Evolutionary conservation across 1,140 invertebrate species (phyloP).

Genomic region (Sitophilus oryzae): DNA sequence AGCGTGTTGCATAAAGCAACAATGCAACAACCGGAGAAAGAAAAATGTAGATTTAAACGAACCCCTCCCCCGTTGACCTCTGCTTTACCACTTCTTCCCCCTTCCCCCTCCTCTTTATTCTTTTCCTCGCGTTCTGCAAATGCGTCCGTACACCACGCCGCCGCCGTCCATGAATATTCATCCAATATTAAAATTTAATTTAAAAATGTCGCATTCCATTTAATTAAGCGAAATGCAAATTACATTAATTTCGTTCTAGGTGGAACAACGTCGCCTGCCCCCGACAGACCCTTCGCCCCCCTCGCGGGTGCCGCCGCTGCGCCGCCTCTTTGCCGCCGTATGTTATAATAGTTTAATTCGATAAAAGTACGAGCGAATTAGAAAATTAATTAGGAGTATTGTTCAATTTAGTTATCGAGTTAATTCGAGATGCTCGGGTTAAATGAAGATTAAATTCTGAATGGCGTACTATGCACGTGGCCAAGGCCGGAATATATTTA

Average conservation of each 20-base stretch:
- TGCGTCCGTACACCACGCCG: background rate
- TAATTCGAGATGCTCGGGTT: conserved; percentile 11
- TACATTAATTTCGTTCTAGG: conserved; percentile 10
- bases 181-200: conserved; percentile 4
- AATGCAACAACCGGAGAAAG: background rate
- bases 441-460: conserved; percentile 9
- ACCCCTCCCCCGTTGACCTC: background rate
- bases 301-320: too few species aligned
- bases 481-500: background rate
- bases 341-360: conserved; percentile 16
- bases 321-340: conserved; percentile 1
- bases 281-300: too few species aligned
- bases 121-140: background rate
- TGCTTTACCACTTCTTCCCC: background rate
- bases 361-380: conserved; percentile 18
- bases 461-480: background rate
- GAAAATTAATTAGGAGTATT: conserved; percentile 17
- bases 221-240: conserved; percentile 9
- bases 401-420: conserved; percentile 15
- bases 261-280: too few species aligned
- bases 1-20: too few species aligned
- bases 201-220: conserved; percentile 8
- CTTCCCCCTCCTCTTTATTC: background rate
- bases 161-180: background rate
- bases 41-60: background rate